Conservation (phyloP, 1,140 invertebrate species). For the Nephotettix cincticeps region DNA sequence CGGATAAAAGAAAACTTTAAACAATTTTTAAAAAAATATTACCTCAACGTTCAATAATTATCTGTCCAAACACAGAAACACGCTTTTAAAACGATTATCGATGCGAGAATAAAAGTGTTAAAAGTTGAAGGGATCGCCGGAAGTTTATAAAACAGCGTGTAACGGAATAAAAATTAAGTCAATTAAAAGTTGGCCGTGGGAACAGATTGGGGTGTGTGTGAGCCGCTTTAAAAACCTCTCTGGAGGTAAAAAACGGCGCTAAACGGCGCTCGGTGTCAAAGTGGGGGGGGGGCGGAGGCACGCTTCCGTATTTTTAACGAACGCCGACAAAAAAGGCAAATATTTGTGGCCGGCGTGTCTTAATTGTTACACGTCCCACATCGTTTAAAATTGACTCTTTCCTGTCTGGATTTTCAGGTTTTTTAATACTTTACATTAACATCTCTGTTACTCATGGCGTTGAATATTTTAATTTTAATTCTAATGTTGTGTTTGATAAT, state of each 20-base stretch:
- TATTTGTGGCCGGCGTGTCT: background rate
- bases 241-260: constrained; percentile 14
- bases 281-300: constrained; percentile 1
- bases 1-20: too few relatives aligned
- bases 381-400: background rate
- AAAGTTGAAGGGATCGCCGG: background rate
- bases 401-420: background rate
- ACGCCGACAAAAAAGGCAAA: constrained; percentile 7
- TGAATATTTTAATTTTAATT: too few relatives aligned
- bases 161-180: constrained; percentile 19
- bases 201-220: constrained; percentile 5
- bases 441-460: too few relatives aligned
- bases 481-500: too few relatives aligned
- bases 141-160: constrained; percentile 9
- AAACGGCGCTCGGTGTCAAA: constrained; percentile 14
- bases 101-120: too few relatives aligned
- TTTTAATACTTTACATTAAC: too few relatives aligned
- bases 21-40: too few relatives aligned
- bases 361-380: constrained; percentile 15
- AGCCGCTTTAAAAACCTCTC: constrained; percentile 17
- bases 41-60: too few relatives aligned
- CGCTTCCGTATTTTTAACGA: constrained; percentile 15
- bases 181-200: constrained; percentile 11
- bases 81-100: too few relatives aligned
- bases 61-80: too few relatives aligned